phyloP scores from a whole-genome alignment of 2,797 vertebrate genomes.

The Serranus cabrilla region DNA sequence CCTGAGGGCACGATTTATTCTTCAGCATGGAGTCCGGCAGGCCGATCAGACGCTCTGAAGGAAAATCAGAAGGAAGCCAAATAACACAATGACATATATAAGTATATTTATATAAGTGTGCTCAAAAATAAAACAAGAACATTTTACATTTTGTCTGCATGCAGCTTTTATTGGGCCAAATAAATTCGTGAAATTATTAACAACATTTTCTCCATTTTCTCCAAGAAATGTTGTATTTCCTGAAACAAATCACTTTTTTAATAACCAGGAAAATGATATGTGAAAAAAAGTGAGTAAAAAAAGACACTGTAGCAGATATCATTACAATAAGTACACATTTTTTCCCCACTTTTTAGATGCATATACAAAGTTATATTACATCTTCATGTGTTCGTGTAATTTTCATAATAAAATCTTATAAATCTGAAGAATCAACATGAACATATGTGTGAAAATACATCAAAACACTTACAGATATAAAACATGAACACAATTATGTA shows the following conservation, averaged over 20 bases:
- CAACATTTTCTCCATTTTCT: too few species aligned
- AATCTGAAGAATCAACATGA: too few species aligned
- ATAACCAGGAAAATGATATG: too few species aligned
- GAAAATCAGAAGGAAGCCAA: constrained; percentile 12
- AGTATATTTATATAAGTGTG: neutral
- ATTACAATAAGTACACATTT: neutral
- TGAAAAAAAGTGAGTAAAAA: neutral
- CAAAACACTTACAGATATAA: too few species aligned
- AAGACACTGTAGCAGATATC: neutral
- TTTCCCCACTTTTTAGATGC: neutral
- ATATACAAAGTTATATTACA: neutral
- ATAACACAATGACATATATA: neutral
- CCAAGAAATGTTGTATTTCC: neutral
- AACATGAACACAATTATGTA: too few species aligned
- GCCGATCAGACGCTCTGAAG: constrained; percentile 87
- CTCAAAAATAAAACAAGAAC: neutral
- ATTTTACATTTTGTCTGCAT: neutral
- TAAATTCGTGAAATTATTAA: neutral
- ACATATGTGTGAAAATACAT: too few species aligned
- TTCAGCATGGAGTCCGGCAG: constrained; percentile 88
- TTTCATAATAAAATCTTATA: too few species aligned
- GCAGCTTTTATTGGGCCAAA: neutral
- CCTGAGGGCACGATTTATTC: constrained; percentile 86
- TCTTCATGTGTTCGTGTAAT: neutral
- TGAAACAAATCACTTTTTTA: neutral